These are phyloP conservation scores for Phyllotreta striolata DNA, from an alignment of 2,888 invertebrate species.

Conservation along the genomic window DNA sequence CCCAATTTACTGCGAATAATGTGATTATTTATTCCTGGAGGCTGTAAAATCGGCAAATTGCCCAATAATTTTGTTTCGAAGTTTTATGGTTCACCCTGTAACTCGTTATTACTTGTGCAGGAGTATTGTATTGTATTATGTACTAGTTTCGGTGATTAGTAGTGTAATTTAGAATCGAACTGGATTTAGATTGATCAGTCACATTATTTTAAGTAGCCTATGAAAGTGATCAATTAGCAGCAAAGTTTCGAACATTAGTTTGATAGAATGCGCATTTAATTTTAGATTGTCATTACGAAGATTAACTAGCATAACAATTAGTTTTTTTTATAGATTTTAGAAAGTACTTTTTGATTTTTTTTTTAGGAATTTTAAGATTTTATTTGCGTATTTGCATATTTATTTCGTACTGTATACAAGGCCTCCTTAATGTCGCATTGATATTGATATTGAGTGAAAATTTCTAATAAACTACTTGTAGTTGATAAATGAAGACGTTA, in stretches of 20 bases:
- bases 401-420: slow-evolving; percentile 37
- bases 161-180: not conserved
- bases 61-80: too few species aligned
- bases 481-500: too few species aligned
- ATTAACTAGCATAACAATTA: slow-evolving; percentile 13
- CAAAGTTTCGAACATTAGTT: slow-evolving; percentile 39
- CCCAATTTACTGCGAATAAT: slow-evolving; percentile 37
- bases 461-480: too few species aligned
- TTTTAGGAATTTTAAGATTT: slow-evolving; percentile 51
- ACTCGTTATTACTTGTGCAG: too few species aligned
- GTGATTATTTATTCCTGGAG: too few species aligned
- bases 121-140: too few species aligned
- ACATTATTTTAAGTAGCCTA: slow-evolving; percentile 41
- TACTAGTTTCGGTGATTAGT: not conserved
- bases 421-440: too few species aligned
- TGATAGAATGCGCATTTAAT: slow-evolving; percentile 45
- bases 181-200: slow-evolving; percentile 22
- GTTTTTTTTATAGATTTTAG: slow-evolving; percentile 50
- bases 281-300: slow-evolving; percentile 40
- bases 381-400: slow-evolving; percentile 55
- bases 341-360: slow-evolving; percentile 54
- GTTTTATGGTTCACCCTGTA: not conserved
- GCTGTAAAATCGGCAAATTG: too few species aligned
- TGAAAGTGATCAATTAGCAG: slow-evolving; percentile 14
- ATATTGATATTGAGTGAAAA: too few species aligned